These are phyloP conservation scores for Ichneumon xanthorius DNA, from an alignment of 2,888 invertebrate species.

Conservation along the genomic window DNA sequence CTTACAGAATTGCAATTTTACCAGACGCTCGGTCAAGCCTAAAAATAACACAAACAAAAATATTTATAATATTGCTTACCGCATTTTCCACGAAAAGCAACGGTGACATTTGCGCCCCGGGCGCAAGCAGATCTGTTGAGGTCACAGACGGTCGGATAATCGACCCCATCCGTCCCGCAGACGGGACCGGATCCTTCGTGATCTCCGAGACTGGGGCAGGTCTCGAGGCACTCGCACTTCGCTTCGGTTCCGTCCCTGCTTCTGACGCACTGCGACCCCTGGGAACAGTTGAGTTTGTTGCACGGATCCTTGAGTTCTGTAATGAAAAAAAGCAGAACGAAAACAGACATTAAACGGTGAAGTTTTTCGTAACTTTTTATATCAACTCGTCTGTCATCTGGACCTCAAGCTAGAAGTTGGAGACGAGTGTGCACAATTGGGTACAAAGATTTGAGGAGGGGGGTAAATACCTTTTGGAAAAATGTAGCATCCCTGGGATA, in stretches of 20 bases:
- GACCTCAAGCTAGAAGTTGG: neutral
- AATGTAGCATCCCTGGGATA: constrained; percentile 81
- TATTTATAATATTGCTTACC: constrained; percentile 87
- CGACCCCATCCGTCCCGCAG: constrained; percentile 93
- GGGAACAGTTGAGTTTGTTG: constrained; percentile 86
- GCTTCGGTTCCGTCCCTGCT: constrained; percentile 89
- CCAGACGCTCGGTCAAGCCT: neutral
- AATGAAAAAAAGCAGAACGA: constrained; percentile 70
- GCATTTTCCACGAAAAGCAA: constrained; percentile 94
- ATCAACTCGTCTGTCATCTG: constrained; percentile 18
- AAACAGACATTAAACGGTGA: constrained; percentile 33
- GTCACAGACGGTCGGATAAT: constrained; percentile 95
- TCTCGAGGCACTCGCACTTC: constrained; percentile 91
- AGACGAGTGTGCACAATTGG: neutral
- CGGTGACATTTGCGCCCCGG: constrained; percentile 90
- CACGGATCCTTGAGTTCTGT: constrained; percentile 87
- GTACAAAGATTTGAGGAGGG: neutral
- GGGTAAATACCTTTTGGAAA: constrained; percentile 80
- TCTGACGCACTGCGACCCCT: constrained; percentile 87
- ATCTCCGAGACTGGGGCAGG: constrained; percentile 94
- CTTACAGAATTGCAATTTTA: neutral
- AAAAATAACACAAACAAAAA: neutral
- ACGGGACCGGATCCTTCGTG: constrained; percentile 92
- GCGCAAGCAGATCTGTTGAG: constrained; percentile 93
- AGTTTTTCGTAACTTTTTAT: constrained; percentile 33